These are phyloP conservation scores for Lysandra bellargus DNA, from an alignment of 2,888 invertebrate species.

Conservation along the genomic window DNA sequence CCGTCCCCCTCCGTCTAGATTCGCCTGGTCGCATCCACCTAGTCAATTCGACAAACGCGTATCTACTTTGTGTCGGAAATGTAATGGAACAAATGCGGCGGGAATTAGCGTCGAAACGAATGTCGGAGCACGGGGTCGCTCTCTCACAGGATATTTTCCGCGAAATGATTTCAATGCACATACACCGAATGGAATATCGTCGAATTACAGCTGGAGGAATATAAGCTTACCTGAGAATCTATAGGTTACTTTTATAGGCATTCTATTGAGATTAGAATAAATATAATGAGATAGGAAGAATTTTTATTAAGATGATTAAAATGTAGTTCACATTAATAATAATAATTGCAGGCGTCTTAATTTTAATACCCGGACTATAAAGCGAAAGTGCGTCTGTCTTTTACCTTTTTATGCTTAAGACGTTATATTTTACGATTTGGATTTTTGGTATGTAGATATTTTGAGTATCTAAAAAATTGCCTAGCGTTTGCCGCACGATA, in stretches of 20 bases:
- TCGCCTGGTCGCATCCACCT: conserved; percentile 78
- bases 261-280: neutral
- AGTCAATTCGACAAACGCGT: conserved; percentile 80
- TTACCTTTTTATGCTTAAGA: too few species aligned
- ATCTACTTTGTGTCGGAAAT: conserved; percentile 81
- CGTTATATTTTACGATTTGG: too few species aligned
- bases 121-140: conserved; percentile 76
- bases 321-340: neutral
- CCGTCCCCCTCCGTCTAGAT: conserved; percentile 61
- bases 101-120: conserved; percentile 79
- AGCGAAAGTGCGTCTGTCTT: too few species aligned
- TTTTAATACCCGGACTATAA: too few species aligned
- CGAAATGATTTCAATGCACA: conserved; percentile 76
- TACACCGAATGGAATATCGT: conserved; percentile 62
- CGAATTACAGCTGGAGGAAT: conserved; percentile 27
- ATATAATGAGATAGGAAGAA: neutral
- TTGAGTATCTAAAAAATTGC: too few species aligned
- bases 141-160: conserved; percentile 76
- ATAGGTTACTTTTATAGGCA: neutral
- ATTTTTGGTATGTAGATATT: too few species aligned
- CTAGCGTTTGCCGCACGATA: too few species aligned
- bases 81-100: conserved; percentile 81
- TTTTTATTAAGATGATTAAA: neutral
- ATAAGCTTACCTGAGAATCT: neutral
- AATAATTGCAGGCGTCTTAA: too few species aligned